Percentiles rank a stretch among this genome's conserved stretches.
Evolutionary conservation across 1,140 invertebrate species (phyloP).

Genomic region (Achroia grisella): DNA sequence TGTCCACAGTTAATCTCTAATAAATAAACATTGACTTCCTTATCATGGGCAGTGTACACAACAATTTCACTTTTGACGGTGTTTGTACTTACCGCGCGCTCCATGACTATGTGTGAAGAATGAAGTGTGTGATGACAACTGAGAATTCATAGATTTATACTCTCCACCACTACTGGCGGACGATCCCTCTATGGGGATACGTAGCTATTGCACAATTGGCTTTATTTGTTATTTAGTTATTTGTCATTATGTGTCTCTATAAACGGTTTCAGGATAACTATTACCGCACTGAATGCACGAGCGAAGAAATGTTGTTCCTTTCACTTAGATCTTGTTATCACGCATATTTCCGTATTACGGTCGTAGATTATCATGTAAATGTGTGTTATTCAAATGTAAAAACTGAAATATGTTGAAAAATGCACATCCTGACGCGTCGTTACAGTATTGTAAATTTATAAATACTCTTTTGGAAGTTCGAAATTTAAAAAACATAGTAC

Average conservation of each 20-base stretch:
- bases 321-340: neutral
- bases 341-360: too few relatives aligned
- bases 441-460: too few relatives aligned
- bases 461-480: too few relatives aligned
- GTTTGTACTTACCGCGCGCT: slow-evolving; percentile 51
- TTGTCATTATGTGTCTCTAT: slow-evolving; percentile 2
- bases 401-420: too few relatives aligned
- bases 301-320: neutral
- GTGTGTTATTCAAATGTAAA: too few relatives aligned
- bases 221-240: slow-evolving; percentile 10
- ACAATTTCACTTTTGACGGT: slow-evolving; percentile 38
- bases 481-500: too few relatives aligned
- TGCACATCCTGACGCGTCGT: too few relatives aligned
- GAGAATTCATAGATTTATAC: slow-evolving; percentile 39
- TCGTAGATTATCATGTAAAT: too few relatives aligned
- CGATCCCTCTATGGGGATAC: neutral
- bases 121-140: slow-evolving; percentile 37
- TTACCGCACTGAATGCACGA: neutral
- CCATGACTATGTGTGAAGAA: slow-evolving; percentile 41
- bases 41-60: slow-evolving; percentile 17
- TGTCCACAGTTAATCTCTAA: neutral
- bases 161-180: slow-evolving; percentile 37
- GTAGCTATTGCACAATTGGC: slow-evolving; percentile 6
- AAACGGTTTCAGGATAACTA: slow-evolving; percentile 6
- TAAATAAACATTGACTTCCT: slow-evolving; percentile 6